Evolutionary conservation across 2,113 vertebrate species (phyloP).

Genomic region (Fukomys damarensis): DNA sequence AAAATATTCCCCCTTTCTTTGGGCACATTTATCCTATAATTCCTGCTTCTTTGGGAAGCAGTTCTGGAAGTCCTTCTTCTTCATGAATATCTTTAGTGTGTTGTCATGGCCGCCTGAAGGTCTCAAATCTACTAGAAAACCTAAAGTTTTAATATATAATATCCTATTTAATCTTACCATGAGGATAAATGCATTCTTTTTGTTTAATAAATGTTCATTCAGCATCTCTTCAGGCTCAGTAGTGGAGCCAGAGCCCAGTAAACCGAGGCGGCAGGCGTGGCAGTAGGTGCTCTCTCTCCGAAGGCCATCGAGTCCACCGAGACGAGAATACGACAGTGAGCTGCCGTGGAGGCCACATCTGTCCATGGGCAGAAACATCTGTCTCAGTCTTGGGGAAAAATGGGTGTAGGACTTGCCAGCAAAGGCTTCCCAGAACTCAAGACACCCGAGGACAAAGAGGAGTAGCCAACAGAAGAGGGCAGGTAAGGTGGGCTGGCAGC

Average conservation of each 20-base stretch:
- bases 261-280: not conserved
- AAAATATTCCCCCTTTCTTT: too few relatives aligned
- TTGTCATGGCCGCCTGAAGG: too few relatives aligned
- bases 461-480: not conserved
- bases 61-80: too few relatives aligned
- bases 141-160: not conserved
- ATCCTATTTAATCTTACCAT: not conserved
- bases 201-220: not conserved
- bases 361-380: not conserved
- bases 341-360: not conserved
- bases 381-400: not conserved
- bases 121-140: too few relatives aligned
- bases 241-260: not conserved
- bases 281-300: not conserved
- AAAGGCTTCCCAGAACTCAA: not conserved
- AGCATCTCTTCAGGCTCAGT: not conserved
- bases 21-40: too few relatives aligned
- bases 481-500: not conserved
- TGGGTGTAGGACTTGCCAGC: not conserved
- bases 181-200: not conserved
- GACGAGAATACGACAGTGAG: not conserved
- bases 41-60: too few relatives aligned
- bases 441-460: not conserved
- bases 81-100: too few relatives aligned
- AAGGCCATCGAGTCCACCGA: not conserved